Conservation (phyloP, 2,888 invertebrate species). For the Leistus spinibarbis region DNA sequence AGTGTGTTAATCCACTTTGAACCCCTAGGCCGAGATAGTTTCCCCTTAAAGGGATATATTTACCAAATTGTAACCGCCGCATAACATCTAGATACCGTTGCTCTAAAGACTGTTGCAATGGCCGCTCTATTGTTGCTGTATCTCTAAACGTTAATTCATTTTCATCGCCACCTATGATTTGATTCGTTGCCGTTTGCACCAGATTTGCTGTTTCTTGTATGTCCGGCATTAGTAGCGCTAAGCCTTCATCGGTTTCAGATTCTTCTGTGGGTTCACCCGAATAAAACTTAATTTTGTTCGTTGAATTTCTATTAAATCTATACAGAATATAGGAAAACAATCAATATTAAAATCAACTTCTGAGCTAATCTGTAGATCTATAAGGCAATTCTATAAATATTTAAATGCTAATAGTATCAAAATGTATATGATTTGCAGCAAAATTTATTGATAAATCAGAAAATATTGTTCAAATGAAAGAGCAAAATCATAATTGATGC, state of each 20-base stretch:
- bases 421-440: too few relatives aligned
- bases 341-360: conserved; percentile 22
- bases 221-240: conserved; percentile 87
- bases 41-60: too few relatives aligned
- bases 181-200: conserved; percentile 59
- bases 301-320: conserved; percentile 34
- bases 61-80: conserved; percentile 89
- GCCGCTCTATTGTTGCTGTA: conserved; percentile 57
- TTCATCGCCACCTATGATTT: conserved; percentile 53
- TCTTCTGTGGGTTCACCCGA: conserved; percentile 61
- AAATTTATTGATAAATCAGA: too few relatives aligned
- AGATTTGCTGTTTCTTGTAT: conserved; percentile 75
- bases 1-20: too few relatives aligned
- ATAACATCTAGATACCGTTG: conserved; percentile 85
- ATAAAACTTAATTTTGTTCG: conserved; percentile 50
- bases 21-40: too few relatives aligned
- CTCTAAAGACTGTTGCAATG: conserved; percentile 65
- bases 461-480: too few relatives aligned
- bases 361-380: too few relatives aligned
- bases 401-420: too few relatives aligned
- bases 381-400: too few relatives aligned
- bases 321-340: conserved; percentile 1
- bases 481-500: too few relatives aligned
- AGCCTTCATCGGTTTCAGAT: conserved; percentile 85
- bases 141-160: conserved; percentile 48